Base-by-base conservation (phyloP, 2,888 invertebrate genomes). In the Lithophane socia region DNA sequence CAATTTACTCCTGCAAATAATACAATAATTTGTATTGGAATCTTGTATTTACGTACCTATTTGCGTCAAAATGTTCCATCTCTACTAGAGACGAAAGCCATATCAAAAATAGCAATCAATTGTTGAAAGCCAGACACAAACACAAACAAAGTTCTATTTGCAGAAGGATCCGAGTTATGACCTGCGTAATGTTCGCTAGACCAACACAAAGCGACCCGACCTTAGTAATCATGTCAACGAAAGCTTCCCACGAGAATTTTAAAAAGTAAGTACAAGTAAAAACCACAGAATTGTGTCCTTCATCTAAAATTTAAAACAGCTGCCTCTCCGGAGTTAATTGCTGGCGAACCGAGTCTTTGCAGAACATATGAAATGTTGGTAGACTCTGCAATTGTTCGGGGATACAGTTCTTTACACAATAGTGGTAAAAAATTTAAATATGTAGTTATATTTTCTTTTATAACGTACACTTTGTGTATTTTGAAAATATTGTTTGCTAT, bases 301-400 rank as follows among this genome's bases (percentile, higher is more conserved):
- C 90, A 90, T 92, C 86, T 92, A 89, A 92, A 90, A 91, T 91
- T 91, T 89, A 92, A 91, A 90, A 81, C 88, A 89, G 85, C 82
- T 69, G 79, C 86, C 85, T 85, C 83, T 72, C 77, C 72, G 77
- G 77, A 73, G 87, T 84, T 92, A 92, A 93, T 93, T 93, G 91
- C 83, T 86, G 84, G 87, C 84, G 81, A 87, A 87, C 88, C 86
- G 79, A 86, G 77, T 70, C 49, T 80, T 72, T 73, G 72, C 71
- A 56, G 47, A 75, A 64, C 75, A 77, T 73, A 70, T 76, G 79
- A 81, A 80, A 72, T 75, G 37, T 75, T 73, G 61, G 61, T 37
- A 18, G 16, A 54, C 64, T 42, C 56, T 44, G 12, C 81, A 70
- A 76, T 85, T 87, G 63, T 85, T 78, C 64, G 21, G 64, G 58